phyloP scores from a whole-genome alignment of 2,888 invertebrate species.

The Barypeithes pellucidus region DNA sequence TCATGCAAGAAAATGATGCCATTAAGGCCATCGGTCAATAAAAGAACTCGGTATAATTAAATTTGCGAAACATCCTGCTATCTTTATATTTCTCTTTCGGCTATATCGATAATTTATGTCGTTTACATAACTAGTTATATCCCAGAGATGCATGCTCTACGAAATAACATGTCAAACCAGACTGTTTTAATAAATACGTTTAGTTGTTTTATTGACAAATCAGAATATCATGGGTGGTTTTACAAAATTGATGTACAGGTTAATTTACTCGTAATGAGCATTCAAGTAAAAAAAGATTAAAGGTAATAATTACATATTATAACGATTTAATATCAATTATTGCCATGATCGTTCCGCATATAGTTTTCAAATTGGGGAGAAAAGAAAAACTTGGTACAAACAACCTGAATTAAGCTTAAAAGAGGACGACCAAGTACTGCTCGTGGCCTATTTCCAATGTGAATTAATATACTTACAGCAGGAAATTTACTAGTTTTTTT shows the following conservation, averaged over 20 bases:
- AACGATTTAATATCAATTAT: constrained; percentile 33
- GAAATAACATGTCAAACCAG: constrained; percentile 37
- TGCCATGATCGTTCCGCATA: constrained; percentile 39
- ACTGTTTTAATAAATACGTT: constrained; percentile 24
- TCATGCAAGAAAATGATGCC: too few species aligned
- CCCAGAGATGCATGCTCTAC: constrained; percentile 7
- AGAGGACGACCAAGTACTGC: too few species aligned
- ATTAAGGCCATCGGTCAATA: too few species aligned
- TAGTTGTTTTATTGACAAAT: constrained; percentile 22
- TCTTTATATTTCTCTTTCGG: constrained; percentile 20
- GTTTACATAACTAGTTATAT: constrained; percentile 46
- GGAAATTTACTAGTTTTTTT: too few species aligned
- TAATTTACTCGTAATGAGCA: constrained; percentile 16
- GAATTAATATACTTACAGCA: too few species aligned
- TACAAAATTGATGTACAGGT: background rate
- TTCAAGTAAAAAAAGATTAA: constrained; percentile 28
- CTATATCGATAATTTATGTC: constrained; percentile 29
- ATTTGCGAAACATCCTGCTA: constrained; percentile 5
- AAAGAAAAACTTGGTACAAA: too few species aligned
- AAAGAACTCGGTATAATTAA: background rate
- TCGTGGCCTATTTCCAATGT: too few species aligned
- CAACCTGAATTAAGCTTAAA: too few species aligned
- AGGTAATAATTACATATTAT: constrained; percentile 19
- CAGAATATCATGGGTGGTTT: constrained; percentile 4
- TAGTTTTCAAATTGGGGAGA: constrained; percentile 33